Evolutionary conservation across 2,888 invertebrate genomes (phyloP).

Genomic region (Pogonocherus hispidulus): DNA sequence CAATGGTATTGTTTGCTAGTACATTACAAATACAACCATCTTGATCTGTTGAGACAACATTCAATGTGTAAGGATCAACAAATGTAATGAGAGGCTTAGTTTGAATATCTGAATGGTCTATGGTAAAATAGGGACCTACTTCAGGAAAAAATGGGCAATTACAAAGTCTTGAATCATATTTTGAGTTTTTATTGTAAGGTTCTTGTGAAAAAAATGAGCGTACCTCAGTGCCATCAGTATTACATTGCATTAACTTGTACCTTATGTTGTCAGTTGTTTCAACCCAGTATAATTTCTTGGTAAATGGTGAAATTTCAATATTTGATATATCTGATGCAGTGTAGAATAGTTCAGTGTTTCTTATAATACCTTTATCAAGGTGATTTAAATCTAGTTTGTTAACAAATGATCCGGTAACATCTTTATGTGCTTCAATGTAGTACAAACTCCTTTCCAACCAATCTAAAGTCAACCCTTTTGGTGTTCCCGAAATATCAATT

Average conservation of each 20-base stretch:
- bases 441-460: slow-evolving; percentile 90
- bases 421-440: slow-evolving; percentile 76
- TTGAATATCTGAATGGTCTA: slow-evolving; percentile 76
- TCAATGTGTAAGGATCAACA: slow-evolving; percentile 74
- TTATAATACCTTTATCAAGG: slow-evolving; percentile 72
- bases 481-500: slow-evolving; percentile 72
- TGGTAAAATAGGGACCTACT: slow-evolving; percentile 76
- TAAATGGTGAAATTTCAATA: slow-evolving; percentile 82
- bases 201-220: slow-evolving; percentile 71
- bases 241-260: slow-evolving; percentile 76
- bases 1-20: slow-evolving; percentile 66
- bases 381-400: slow-evolving; percentile 78
- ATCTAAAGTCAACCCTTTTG: slow-evolving; percentile 82
- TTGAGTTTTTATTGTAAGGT: slow-evolving; percentile 43
- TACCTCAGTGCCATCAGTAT: slow-evolving; percentile 72
- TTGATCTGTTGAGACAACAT: slow-evolving; percentile 77
- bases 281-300: slow-evolving; percentile 84
- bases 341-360: slow-evolving; percentile 71
- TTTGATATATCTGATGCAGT: slow-evolving; percentile 75
- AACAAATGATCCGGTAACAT: slow-evolving; percentile 71
- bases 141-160: slow-evolving; percentile 77
- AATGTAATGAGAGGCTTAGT: slow-evolving; percentile 74
- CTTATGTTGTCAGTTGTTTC: slow-evolving; percentile 75
- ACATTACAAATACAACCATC: slow-evolving; percentile 77
- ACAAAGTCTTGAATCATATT: slow-evolving; percentile 65